Evolutionary conservation across 2,113 vertebrate species (phyloP).

Genomic region (Prunella fulvescens): DNA sequence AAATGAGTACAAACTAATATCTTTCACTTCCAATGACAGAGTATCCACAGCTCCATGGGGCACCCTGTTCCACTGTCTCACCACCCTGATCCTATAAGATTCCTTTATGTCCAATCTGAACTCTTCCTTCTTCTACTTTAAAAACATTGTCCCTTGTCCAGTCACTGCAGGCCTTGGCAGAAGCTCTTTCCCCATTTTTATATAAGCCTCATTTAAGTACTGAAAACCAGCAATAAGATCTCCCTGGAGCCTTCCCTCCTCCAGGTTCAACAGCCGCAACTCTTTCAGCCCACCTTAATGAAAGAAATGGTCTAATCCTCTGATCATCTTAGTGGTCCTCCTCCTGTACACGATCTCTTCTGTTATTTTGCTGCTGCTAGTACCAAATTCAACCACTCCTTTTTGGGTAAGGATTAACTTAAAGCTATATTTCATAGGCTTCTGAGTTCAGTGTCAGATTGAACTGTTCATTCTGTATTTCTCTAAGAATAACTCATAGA

Average conservation of each 20-base stretch:
- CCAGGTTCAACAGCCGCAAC: background rate
- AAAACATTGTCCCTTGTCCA: background rate
- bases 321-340: background rate
- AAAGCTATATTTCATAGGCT: background rate
- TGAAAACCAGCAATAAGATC: background rate
- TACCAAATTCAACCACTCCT: background rate
- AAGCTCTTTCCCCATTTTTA: background rate
- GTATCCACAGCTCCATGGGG: background rate
- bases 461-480: background rate
- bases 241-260: background rate
- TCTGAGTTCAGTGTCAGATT: background rate
- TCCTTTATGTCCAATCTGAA: background rate
- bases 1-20: background rate
- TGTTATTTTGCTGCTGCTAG: background rate
- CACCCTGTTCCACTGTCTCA: background rate
- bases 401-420: background rate
- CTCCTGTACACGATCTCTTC: background rate
- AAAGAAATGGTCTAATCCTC: background rate
- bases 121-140: background rate
- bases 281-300: background rate
- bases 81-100: background rate
- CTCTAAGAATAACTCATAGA: background rate
- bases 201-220: background rate
- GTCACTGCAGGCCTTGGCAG: background rate
- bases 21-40: background rate